phyloP scores from a whole-genome alignment of 2,113 vertebrate genomes.

The Malurus melanocephalus region DNA sequence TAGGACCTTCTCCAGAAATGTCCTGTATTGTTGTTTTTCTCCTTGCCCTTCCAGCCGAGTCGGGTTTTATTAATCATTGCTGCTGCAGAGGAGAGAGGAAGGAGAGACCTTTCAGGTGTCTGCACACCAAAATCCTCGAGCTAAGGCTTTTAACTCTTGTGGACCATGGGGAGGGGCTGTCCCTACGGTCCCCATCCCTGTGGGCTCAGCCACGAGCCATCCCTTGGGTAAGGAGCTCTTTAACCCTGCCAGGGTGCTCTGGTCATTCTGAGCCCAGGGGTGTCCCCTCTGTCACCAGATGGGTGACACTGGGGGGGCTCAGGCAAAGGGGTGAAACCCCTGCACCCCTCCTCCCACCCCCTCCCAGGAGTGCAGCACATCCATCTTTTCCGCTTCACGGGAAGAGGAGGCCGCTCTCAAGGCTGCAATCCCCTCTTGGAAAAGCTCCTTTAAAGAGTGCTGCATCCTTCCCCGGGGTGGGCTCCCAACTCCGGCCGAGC shows the following conservation, averaged over 20 bases:
- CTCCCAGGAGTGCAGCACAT: accelerated
- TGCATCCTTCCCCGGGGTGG: background rate
- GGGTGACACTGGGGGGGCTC: background rate
- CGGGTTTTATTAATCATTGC: background rate
- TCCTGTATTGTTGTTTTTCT: background rate
- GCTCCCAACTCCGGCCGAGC: accelerated
- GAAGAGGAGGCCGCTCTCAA: background rate
- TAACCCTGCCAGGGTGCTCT: background rate
- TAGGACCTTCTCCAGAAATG: background rate
- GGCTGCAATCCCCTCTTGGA: background rate
- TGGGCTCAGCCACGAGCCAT: accelerated
- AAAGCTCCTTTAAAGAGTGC: background rate
- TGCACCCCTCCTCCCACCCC: background rate
- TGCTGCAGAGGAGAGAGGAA: background rate
- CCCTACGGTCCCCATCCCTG: background rate
- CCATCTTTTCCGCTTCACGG: background rate
- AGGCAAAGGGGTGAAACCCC: background rate
- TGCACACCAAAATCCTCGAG: background rate
- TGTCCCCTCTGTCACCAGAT: background rate
- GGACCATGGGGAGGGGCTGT: accelerated
- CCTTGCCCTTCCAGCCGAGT: background rate
- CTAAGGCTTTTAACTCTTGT: background rate
- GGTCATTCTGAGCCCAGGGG: accelerated
- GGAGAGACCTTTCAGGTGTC: background rate
- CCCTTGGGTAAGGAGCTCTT: background rate